Evolutionary conservation across 1,140 invertebrate species (phyloP).

Genomic region (Ceratosolen solmsi): DNA sequence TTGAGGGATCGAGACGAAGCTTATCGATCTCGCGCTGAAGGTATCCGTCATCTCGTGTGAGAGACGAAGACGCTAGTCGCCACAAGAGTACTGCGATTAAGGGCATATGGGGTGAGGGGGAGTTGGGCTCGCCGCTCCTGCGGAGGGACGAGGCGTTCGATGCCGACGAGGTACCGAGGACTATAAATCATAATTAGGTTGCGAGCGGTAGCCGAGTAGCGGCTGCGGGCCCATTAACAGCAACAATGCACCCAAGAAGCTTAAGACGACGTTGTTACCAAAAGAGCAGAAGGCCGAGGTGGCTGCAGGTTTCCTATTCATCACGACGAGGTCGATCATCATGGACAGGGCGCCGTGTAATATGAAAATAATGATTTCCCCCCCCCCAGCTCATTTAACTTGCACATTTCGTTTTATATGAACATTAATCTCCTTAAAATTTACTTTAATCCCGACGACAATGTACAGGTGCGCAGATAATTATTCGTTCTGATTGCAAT

Average conservation of each 20-base stretch:
- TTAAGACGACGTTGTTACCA: constrained; percentile 62
- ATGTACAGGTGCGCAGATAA: constrained; percentile 25
- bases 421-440: constrained; percentile 31
- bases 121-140: too few relatives aligned
- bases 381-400: constrained; percentile 17
- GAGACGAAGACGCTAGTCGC: too few relatives aligned
- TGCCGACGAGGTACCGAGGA: constrained; percentile 58
- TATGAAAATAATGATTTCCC: constrained; percentile 45
- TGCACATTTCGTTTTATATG: constrained; percentile 20
- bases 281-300: constrained; percentile 56
- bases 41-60: too few relatives aligned
- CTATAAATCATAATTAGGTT: constrained; percentile 70
- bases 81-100: too few relatives aligned
- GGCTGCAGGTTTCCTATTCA: constrained; percentile 47
- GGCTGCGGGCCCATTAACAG: constrained; percentile 65
- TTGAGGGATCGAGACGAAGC: too few relatives aligned
- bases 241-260: constrained; percentile 66
- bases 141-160: constrained; percentile 53
- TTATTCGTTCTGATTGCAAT: neutral
- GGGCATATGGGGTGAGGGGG: too few relatives aligned
- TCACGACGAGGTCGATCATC: constrained; percentile 44
- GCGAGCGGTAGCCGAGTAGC: constrained; percentile 62
- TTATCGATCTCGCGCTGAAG: too few relatives aligned
- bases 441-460: constrained; percentile 2
- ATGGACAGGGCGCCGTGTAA: constrained; percentile 35